Percentiles rank a stretch among this genome's conserved stretches.
These are phyloP conservation scores for Macrosteles quadrilineatus DNA, from an alignment of 1,140 invertebrate genomes.

Conservation along the genomic window DNA sequence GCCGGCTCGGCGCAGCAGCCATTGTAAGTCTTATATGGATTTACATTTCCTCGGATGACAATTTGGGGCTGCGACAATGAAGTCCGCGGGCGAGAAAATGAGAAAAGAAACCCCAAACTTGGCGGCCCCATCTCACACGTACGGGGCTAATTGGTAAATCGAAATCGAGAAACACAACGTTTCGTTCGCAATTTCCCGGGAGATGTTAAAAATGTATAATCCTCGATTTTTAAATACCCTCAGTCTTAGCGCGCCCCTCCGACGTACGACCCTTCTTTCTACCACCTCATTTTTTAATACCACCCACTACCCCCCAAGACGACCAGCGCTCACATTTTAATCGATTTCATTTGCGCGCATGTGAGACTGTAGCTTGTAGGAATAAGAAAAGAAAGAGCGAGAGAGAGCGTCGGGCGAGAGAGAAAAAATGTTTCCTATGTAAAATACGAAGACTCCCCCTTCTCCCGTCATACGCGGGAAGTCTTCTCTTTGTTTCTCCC, in stretches of 20 bases:
- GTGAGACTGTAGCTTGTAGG: constrained; percentile 39
- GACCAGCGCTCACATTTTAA: constrained; percentile 38
- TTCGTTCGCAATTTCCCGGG: constrained; percentile 30
- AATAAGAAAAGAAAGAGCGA: constrained; percentile 39
- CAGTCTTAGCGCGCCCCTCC: constrained; percentile 23
- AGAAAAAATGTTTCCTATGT: constrained; percentile 38
- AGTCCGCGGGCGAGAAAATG: neutral
- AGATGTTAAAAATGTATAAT: constrained; percentile 35
- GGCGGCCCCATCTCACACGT: neutral
- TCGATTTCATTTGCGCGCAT: constrained; percentile 42
- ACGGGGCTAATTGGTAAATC: neutral
- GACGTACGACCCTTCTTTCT: constrained; percentile 28
- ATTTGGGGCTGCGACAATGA: neutral
- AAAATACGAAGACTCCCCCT: constrained; percentile 35
- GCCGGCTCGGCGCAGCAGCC: too few relatives aligned
- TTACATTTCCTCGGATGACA: too few relatives aligned
- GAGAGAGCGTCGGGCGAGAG: constrained; percentile 32
- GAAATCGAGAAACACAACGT: constrained; percentile 14
- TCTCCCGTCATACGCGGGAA: constrained; percentile 31
- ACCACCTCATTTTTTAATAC: constrained; percentile 37
- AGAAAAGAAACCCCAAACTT: neutral
- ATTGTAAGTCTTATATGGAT: too few relatives aligned
- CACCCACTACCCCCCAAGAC: constrained; percentile 31
- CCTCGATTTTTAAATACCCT: constrained; percentile 37
- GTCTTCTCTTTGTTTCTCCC: constrained; percentile 36